phyloP scores from a whole-genome alignment of 2,888 invertebrate genomes.

The Osedax fenrisi region DNA sequence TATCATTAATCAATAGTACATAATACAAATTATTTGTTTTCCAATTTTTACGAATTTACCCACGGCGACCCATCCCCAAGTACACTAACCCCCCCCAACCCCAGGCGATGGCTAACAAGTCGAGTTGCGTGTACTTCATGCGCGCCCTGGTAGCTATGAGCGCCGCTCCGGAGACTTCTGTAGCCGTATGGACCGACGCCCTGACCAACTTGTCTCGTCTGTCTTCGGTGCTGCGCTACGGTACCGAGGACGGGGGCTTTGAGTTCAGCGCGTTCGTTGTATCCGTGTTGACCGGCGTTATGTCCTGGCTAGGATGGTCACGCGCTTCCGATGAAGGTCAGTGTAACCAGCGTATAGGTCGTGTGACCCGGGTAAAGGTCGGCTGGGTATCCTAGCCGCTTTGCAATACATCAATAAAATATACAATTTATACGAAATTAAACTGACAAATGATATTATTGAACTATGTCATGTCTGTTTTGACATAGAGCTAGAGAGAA shows the following conservation, averaged over 20 bases:
- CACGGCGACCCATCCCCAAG: no score
- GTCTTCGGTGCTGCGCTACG: conserved; percentile 85
- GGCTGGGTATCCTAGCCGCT: no score
- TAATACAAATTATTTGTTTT: no score
- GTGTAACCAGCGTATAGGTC: not conserved
- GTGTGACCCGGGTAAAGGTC: no score
- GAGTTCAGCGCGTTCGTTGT: conserved; percentile 57
- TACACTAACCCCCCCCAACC: no score
- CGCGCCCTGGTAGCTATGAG: conserved; percentile 50
- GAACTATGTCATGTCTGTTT: no score
- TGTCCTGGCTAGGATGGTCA: conserved; percentile 71
- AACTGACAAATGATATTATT: no score
- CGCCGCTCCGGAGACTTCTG: conserved; percentile 69
- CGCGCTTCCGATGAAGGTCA: conserved; percentile 53
- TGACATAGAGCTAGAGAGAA: no score
- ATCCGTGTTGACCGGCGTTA: conserved; percentile 62
- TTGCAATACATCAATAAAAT: no score
- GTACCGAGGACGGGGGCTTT: conserved; percentile 57
- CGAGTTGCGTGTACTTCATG: not conserved
- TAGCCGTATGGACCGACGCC: conserved; percentile 68
- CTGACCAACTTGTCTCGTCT: conserved; percentile 68
- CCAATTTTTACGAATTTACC: no score
- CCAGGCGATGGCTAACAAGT: not conserved
- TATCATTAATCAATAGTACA: no score
- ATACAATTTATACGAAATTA: no score